Evolutionary conservation across 1,140 invertebrate species (phyloP).

Genomic region (Idris sp.): DNA sequence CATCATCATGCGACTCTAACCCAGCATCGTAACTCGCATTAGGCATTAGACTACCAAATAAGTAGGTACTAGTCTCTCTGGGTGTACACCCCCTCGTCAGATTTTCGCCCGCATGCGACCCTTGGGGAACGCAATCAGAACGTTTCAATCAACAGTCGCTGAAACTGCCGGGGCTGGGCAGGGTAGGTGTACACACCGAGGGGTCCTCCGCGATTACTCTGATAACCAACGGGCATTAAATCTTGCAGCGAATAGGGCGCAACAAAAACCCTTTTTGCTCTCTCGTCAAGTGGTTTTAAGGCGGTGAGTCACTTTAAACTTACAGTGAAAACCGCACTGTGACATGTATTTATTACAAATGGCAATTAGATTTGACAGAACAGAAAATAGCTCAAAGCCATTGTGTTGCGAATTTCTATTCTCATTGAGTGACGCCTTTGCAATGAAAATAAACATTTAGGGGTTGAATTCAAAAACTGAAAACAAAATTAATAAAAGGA

Average conservation of each 20-base stretch:
- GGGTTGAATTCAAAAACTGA: too few species aligned
- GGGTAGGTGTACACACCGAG: conserved; percentile 51
- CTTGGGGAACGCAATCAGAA: conserved; percentile 78
- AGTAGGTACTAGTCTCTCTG: conserved; percentile 72
- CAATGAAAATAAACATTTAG: too few species aligned
- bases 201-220: conserved; percentile 71
- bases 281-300: conserved; percentile 73
- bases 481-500: too few species aligned
- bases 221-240: conserved; percentile 77
- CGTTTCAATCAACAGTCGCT: conserved; percentile 78
- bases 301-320: conserved; percentile 73
- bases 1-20: conserved; percentile 52
- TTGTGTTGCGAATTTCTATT: conserved; percentile 26
- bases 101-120: conserved; percentile 76
- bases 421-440: too few species aligned
- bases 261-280: conserved; percentile 71
- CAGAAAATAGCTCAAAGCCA: conserved; percentile 33
- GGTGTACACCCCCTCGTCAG: conserved; percentile 62
- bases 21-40: conserved; percentile 65
- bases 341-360: conserved; percentile 60
- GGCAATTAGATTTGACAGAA: conserved; percentile 44
- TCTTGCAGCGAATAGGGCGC: conserved; percentile 71
- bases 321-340: conserved; percentile 52
- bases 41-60: conserved; percentile 79
- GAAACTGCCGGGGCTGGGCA: conserved; percentile 57